Conservation (phyloP, 2,888 invertebrate genomes). For the Lathronympha strigana region DNA sequence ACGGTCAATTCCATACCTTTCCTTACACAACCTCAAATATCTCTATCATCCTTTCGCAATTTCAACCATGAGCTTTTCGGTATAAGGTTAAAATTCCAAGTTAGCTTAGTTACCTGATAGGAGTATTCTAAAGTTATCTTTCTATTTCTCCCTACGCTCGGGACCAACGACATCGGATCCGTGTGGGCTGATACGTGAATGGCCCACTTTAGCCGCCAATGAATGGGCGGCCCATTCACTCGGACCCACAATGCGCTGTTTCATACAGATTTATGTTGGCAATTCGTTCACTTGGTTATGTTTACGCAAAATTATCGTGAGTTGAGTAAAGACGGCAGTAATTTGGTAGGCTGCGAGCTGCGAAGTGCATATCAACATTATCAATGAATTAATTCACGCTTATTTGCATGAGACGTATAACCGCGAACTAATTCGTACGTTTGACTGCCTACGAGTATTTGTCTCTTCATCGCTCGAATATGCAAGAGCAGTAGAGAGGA, state of each 20-base stretch:
- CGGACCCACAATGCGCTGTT: constrained; percentile 46
- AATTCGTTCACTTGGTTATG: constrained; percentile 8
- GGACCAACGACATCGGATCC: constrained; percentile 50
- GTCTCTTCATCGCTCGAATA: no score
- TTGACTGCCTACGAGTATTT: no score
- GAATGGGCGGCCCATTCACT: constrained; percentile 61
- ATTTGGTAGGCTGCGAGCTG: no score
- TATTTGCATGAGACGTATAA: no score
- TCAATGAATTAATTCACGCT: no score
- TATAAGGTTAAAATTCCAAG: background rate
- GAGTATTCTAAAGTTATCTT: constrained; percentile 2
- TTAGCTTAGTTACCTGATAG: background rate
- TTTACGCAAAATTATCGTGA: background rate
- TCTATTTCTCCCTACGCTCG: constrained; percentile 38
- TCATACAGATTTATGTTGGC: constrained; percentile 42
- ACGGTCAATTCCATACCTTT: constrained; percentile 16
- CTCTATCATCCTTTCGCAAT: background rate
- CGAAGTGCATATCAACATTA: no score
- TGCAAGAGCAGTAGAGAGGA: no score
- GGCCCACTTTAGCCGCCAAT: constrained; percentile 55
- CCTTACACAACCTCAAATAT: no score
- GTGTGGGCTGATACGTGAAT: constrained; percentile 62
- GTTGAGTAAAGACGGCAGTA: background rate
- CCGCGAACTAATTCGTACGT: no score
- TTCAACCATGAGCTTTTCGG: background rate